Conservation (phyloP, 2,888 invertebrate species). For the Tineola bisselliella region DNA sequence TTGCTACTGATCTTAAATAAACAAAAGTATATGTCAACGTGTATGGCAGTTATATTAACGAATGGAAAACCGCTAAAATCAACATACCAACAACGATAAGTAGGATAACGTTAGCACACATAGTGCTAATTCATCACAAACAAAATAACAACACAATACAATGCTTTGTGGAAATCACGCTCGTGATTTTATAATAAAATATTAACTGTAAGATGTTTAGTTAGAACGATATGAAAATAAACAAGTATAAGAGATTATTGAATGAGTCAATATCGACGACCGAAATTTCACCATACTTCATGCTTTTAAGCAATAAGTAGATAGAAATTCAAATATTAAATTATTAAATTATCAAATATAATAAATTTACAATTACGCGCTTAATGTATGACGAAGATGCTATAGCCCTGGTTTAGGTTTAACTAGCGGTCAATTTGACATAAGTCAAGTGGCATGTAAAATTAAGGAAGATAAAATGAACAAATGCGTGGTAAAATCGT, state of each 20-base stretch:
- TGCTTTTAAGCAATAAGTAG: neutral
- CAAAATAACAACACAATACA: conserved; percentile 35
- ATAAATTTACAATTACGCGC: no score
- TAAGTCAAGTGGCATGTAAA: no score
- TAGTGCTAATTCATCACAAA: conserved; percentile 46
- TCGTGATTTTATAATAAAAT: conserved; percentile 63
- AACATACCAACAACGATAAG: conserved; percentile 44
- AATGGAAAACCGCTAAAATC: conserved; percentile 44
- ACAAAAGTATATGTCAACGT: neutral
- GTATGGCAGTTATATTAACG: conserved; percentile 33
- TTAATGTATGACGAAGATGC: no score
- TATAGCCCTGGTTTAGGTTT: no score
- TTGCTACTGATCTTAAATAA: conserved; percentile 10
- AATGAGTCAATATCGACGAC: conserved; percentile 33
- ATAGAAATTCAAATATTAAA: neutral
- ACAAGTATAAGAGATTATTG: conserved; percentile 30
- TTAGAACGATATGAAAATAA: conserved; percentile 25
- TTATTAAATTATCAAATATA: no score
- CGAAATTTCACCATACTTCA: conserved; percentile 38
- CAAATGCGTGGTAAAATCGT: no score
- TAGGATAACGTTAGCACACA: conserved; percentile 52
- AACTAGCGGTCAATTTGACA: no score
- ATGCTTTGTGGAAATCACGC: conserved; percentile 34
- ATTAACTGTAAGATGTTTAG: conserved; percentile 54
- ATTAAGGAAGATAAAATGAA: no score